Percentiles rank a stretch among this genome's conserved stretches.
These are phyloP conservation scores for Enteromius trimaculatus DNA, from an alignment of 2,797 vertebrate species.

Conservation along the genomic window DNA sequence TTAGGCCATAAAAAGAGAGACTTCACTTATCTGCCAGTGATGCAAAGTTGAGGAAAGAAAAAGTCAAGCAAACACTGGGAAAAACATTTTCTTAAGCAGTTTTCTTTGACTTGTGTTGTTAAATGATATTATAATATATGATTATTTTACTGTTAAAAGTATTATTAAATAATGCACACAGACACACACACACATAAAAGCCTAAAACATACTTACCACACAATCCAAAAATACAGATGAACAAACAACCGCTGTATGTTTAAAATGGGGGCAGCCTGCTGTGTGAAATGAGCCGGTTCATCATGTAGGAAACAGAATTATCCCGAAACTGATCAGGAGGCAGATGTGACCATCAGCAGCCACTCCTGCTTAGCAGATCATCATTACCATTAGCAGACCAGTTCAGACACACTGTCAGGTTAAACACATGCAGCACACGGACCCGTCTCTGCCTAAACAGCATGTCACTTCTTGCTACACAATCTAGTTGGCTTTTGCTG, in stretches of 20 bases:
- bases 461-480: slow-evolving; percentile 11
- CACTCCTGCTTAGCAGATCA: background rate
- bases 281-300: slow-evolving; percentile 56
- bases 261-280: slow-evolving; percentile 14
- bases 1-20: background rate
- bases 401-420: slow-evolving; percentile 25
- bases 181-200: background rate
- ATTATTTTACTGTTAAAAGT: background rate
- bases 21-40: background rate
- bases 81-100: background rate
- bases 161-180: background rate
- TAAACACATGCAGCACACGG: background rate
- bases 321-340: slow-evolving; percentile 57
- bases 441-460: slow-evolving; percentile 4
- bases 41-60: background rate
- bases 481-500: slow-evolving; percentile 21
- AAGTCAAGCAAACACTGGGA: background rate
- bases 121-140: background rate
- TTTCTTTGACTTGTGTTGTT: background rate
- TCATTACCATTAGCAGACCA: slow-evolving; percentile 2
- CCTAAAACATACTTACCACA: background rate
- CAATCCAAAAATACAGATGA: slow-evolving; percentile 31
- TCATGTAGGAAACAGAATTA: slow-evolving; percentile 58
- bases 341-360: slow-evolving; percentile 39
- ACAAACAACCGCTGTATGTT: slow-evolving; percentile 39